A percentile compares a stretch with the other conserved stretches of the same genome.
These are phyloP conservation scores for Molossus alvarezi DNA, from an alignment of 2,797 vertebrate species.

Conservation along the genomic window DNA sequence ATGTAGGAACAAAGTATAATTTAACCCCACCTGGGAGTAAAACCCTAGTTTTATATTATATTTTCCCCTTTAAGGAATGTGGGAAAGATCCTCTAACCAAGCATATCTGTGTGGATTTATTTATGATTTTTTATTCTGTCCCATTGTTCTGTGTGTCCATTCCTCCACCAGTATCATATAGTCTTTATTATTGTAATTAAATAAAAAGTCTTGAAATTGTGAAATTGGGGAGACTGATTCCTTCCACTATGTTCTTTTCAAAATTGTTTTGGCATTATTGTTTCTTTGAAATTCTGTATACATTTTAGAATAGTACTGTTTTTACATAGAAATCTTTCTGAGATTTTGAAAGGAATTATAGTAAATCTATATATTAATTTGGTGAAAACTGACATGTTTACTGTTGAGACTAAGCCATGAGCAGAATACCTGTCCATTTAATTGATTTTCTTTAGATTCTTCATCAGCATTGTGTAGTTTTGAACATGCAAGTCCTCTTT, in stretches of 20 bases:
- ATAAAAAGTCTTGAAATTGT: not conserved
- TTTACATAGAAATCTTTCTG: no score
- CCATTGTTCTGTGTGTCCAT: not conserved
- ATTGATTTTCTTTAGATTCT: not conserved
- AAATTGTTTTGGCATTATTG: not conserved
- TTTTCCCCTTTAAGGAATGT: not conserved
- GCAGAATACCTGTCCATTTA: not conserved
- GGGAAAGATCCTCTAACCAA: not conserved
- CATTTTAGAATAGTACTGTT: no score
- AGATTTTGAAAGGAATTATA: no score
- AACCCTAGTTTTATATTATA: not conserved
- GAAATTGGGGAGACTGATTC: not conserved
- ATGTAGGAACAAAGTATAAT: not conserved
- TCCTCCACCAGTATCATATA: not conserved
- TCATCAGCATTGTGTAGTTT: not conserved
- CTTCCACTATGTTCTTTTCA: not conserved
- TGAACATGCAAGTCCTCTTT: not conserved
- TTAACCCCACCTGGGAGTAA: not conserved
- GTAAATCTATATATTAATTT: not conserved
- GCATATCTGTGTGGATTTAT: not conserved
- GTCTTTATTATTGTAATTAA: not conserved
- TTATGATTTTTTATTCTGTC: not conserved
- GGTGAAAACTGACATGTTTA: not conserved
- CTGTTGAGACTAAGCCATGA: not conserved
- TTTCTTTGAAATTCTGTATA: not conserved